Evolutionary conservation across 2,797 vertebrate species (phyloP), one percentile per base, ranked within the genome.

Genomic region (Podarcis siculus): DNA sequence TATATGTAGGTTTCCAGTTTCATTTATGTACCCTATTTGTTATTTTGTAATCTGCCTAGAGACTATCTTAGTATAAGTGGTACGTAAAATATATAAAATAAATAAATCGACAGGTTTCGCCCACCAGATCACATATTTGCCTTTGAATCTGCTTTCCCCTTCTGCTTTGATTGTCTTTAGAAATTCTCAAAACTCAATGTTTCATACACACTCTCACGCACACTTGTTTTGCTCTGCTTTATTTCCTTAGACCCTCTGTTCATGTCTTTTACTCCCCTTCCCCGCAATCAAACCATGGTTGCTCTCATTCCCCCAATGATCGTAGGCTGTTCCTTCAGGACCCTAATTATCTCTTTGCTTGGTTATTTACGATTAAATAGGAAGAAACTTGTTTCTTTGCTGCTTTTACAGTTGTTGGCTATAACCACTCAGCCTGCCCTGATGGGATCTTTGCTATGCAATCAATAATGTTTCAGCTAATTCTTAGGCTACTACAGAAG

Each of bases 161-260:
- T 64, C 32, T 45, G 30, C 5, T 73, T 75, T 12, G n/a, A 66
- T 27, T 55, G 8, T 8, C 49, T 79, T 64, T 27, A 27, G 49
- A 8, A 45, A 71, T 55, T 32, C 45, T 55, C 42, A 35, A 58
- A 83, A 58, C 17, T 21, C 12, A 10, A 91, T 73, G 73, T 93
- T 87, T 76, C 23, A 7, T 85, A 78, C 32, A 82, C 80, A 89
- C 85, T 79, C 61, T 85, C 86, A 4, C 49, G 4, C 49, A 55
- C 89, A 89, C 69, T 85, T 88, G 12, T 2, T 15, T 90, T 32
- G 67, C 78, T 37, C 89, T 94, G 92, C 87, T 85, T 91, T 87
- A 15, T 10, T 88, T 87, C 83, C 90, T 93, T 89, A 83, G 67
- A 32, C 17, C 86, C 90, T 79, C 3, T 35, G 17, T 71, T n/a